These are phyloP conservation scores for Vanacampus margaritifer DNA, from an alignment of 2,113 vertebrate genomes.

Conservation along the genomic window DNA sequence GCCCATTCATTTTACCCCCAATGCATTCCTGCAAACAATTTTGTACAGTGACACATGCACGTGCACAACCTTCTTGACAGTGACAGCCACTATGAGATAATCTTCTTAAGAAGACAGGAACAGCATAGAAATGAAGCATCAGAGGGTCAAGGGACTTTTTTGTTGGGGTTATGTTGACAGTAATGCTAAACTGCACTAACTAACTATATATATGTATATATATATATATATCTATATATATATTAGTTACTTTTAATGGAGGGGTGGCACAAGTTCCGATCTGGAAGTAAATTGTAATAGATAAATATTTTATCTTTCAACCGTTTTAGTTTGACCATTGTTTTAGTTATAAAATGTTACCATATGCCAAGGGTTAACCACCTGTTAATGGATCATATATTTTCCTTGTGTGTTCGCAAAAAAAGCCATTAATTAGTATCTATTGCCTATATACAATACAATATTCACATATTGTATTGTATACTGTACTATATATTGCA, in stretches of 20 bases:
- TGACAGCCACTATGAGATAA: conserved; percentile 39
- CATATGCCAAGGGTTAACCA: neutral
- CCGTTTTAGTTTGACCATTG: neutral
- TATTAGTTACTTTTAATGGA: neutral
- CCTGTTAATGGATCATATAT: neutral
- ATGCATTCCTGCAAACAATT: conserved; percentile 47
- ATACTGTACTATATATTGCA: neutral
- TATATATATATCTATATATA: too few relatives aligned
- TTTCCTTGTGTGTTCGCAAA: neutral
- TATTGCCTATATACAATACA: neutral
- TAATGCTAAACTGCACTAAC: neutral
- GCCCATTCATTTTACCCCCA: conserved; percentile 55
- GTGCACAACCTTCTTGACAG: conserved; percentile 27
- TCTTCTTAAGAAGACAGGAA: conserved; percentile 43
- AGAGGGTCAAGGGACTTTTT: conserved; percentile 11
- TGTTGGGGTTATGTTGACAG: conserved; percentile 10
- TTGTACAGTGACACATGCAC: conserved; percentile 30
- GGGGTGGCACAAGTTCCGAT: neutral
- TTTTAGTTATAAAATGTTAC: neutral
- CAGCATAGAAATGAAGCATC: conserved; percentile 34
- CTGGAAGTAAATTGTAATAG: neutral
- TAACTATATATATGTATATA: too few relatives aligned
- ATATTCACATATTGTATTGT: too few relatives aligned
- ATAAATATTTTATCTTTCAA: neutral
- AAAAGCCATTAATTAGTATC: neutral